phyloP scores from a whole-genome alignment of 1,140 invertebrate species.

The Drosophila tristis region DNA sequence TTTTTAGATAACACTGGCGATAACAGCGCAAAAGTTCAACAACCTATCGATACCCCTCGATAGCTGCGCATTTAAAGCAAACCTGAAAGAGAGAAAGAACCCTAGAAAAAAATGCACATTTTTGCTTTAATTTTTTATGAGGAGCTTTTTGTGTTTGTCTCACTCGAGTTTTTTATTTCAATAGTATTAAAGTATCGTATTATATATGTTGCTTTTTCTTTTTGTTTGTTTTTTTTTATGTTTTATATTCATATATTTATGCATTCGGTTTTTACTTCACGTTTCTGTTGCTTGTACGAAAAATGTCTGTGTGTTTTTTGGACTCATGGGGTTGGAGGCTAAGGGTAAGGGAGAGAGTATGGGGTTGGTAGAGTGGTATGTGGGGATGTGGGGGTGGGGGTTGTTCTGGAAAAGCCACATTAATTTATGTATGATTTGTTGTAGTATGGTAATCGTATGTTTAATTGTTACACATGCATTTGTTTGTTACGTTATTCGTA shows the following conservation, averaged over 20 bases:
- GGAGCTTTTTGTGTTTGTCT: conserved; percentile 64
- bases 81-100: conserved; percentile 2
- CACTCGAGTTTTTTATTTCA: conserved; percentile 75
- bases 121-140: conserved; percentile 62
- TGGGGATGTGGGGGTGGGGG: not conserved
- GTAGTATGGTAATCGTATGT: conserved; percentile 44
- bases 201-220: conserved; percentile 70
- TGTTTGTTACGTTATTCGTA: conserved; percentile 33
- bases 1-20: conserved; percentile 10
- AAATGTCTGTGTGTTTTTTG: conserved; percentile 29
- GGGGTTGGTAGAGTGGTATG: not conserved
- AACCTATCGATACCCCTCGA: conserved; percentile 31
- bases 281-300: conserved; percentile 58
- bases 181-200: conserved; percentile 83
- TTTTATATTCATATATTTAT: conserved; percentile 70
- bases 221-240: conserved; percentile 34
- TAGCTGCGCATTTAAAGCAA: not conserved
- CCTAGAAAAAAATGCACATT: conserved; percentile 17
- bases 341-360: conserved; percentile 16
- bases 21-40: conserved; percentile 39
- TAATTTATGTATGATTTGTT: conserved; percentile 45
- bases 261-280: conserved; percentile 55
- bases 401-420: conserved; percentile 8
- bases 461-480: conserved; percentile 40
- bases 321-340: not conserved